Conservation (phyloP, 2,888 invertebrate species). For the Smittia sp. region DNA sequence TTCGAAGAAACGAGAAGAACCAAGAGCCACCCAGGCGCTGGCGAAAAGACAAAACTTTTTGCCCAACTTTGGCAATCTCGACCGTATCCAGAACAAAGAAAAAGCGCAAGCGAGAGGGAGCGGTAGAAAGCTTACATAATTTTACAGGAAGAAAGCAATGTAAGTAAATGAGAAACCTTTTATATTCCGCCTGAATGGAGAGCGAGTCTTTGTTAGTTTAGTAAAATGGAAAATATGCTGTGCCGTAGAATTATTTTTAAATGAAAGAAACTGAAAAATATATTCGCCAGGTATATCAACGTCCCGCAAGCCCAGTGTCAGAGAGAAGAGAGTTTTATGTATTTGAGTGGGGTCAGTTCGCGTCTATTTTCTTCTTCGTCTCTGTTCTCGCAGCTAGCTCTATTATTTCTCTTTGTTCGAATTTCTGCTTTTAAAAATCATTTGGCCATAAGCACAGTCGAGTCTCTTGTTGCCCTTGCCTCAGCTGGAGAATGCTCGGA, state of each 20-base stretch:
- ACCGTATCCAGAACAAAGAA: neutral
- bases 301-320: neutral
- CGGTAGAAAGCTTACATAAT: neutral
- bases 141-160: neutral
- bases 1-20: neutral
- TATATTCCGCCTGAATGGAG: neutral
- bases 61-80: neutral
- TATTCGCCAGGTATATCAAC: neutral
- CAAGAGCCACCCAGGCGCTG: neutral
- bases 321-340: neutral
- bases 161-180: slow-evolving; percentile 8
- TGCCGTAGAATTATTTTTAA: neutral
- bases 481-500: no score
- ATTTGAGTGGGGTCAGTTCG: neutral
- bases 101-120: neutral
- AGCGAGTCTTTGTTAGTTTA: neutral
- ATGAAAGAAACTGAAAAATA: neutral
- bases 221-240: neutral
- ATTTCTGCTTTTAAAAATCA: neutral
- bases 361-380: neutral
- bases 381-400: no score
- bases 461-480: no score
- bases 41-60: neutral
- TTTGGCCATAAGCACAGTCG: neutral
- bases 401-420: neutral